phyloP scores from a whole-genome alignment of 1,140 invertebrate genomes.

The Capitella teleta region DNA sequence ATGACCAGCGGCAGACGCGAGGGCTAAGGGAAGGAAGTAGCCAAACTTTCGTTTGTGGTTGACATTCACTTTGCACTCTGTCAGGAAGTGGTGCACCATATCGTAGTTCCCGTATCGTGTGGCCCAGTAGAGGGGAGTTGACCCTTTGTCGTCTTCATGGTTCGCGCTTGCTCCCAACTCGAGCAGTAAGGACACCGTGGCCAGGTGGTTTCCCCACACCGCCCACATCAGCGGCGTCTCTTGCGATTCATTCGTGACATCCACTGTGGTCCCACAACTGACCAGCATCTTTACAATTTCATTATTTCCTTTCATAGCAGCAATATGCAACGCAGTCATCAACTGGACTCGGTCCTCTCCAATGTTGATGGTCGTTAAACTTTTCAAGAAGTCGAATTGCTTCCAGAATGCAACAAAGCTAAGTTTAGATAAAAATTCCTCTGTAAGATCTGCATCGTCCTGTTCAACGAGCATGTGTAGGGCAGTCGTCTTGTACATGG shows the following conservation, averaged over 20 bases:
- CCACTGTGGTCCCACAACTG: neutral
- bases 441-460: no score
- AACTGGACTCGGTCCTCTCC: no score
- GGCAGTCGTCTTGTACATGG: no score
- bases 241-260: slow-evolving; percentile 12
- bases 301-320: neutral
- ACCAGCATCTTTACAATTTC: neutral
- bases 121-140: slow-evolving; percentile 17
- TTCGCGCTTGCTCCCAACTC: slow-evolving; percentile 10
- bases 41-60: slow-evolving; percentile 10
- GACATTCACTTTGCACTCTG: slow-evolving; percentile 10
- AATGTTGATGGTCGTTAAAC: no score
- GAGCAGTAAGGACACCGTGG: slow-evolving; percentile 9
- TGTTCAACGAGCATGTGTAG: no score
- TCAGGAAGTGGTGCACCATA: slow-evolving; percentile 11
- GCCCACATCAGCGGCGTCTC: slow-evolving; percentile 13
- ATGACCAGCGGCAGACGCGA: slow-evolving; percentile 14
- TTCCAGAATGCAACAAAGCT: no score
- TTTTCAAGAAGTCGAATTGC: no score
- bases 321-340: no score
- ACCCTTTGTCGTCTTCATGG: slow-evolving; percentile 15
- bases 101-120: slow-evolving; percentile 11
- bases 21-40: slow-evolving; percentile 8
- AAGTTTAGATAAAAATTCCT: no score
- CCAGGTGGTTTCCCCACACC: neutral